A percentile compares a stretch with the other conserved stretches of the same genome.
Evolutionary conservation across 2,888 invertebrate species (phyloP).

Genomic region (Notodonta dromedarius): DNA sequence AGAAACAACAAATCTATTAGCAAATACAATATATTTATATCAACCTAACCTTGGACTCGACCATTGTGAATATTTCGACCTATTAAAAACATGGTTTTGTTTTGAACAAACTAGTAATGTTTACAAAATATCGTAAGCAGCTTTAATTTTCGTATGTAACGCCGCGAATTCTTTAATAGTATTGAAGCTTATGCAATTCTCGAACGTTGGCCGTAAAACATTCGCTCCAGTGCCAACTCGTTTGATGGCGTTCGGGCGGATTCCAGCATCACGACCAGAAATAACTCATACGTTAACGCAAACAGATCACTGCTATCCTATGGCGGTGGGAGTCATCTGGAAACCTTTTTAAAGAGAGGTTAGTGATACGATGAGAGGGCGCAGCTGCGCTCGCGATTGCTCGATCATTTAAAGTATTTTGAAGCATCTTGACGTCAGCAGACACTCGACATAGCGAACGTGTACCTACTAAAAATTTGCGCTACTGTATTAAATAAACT

Average conservation of each 20-base stretch:
- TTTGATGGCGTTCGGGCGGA: constrained; percentile 62
- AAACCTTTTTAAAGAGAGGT: constrained; percentile 49
- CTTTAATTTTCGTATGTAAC: constrained; percentile 13
- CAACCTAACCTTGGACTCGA: not conserved
- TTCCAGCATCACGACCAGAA: constrained; percentile 80
- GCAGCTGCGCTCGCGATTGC: constrained; percentile 38
- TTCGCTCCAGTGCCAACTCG: constrained; percentile 80
- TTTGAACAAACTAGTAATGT: constrained; percentile 3
- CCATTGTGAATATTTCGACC: not conserved
- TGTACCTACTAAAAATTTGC: not conserved
- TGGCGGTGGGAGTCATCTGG: constrained; percentile 51
- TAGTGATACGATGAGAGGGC: constrained; percentile 25
- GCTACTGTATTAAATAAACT: not conserved
- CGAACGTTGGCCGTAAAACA: constrained; percentile 76
- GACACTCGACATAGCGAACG: constrained; percentile 12
- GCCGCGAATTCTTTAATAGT: constrained; percentile 28
- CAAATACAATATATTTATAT: not conserved
- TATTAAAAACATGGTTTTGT: not conserved
- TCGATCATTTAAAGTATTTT: constrained; percentile 33
- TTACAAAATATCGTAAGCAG: constrained; percentile 12
- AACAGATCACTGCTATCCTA: constrained; percentile 59
- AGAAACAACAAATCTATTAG: constrained; percentile 33
- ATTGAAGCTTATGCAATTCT: constrained; percentile 54
- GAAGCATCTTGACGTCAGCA: constrained; percentile 33
- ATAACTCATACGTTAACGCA: constrained; percentile 66